Percentiles rank a stretch among this genome's conserved stretches.
Conservation (phyloP, 2,888 invertebrate genomes). For the Exocentrus adspersus region DNA sequence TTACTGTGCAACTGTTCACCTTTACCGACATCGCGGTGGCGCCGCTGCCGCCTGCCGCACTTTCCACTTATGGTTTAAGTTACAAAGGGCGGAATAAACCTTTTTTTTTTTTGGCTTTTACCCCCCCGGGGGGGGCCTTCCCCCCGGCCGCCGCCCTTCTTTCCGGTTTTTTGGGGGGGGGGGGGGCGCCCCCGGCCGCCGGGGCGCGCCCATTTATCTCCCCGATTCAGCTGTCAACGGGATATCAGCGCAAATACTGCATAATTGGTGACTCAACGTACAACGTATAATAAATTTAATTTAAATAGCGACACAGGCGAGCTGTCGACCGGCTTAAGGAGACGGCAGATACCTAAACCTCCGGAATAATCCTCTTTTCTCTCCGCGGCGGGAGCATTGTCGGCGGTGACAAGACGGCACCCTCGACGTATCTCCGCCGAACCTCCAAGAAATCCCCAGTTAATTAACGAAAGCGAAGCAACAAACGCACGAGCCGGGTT, state of each 20-base stretch:
- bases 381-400: conserved; percentile 31
- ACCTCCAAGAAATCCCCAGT: background rate
- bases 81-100: no score
- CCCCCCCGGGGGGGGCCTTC: no score
- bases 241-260: conserved; percentile 21
- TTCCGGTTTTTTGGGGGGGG: no score
- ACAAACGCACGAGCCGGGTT: background rate
- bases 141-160: no score
- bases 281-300: conserved; percentile 33
- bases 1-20: no score
- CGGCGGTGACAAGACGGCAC: conserved; percentile 30
- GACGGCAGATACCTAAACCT: conserved; percentile 21
- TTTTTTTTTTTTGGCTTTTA: no score
- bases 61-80: no score
- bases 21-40: no score
- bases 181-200: background rate
- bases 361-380: conserved; percentile 38
- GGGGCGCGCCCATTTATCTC: conserved; percentile 17
- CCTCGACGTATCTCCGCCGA: conserved; percentile 35
- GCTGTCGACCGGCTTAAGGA: conserved; percentile 16
- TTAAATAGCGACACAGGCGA: conserved; percentile 32
- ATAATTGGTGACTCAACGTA: conserved; percentile 31
- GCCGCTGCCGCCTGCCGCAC: no score
- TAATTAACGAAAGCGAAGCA: background rate
- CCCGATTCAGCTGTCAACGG: conserved; percentile 21